A percentile compares a stretch with the other conserved stretches of the same genome.
phyloP scores from a whole-genome alignment of 2,113 vertebrate genomes.

The Grus americana region DNA sequence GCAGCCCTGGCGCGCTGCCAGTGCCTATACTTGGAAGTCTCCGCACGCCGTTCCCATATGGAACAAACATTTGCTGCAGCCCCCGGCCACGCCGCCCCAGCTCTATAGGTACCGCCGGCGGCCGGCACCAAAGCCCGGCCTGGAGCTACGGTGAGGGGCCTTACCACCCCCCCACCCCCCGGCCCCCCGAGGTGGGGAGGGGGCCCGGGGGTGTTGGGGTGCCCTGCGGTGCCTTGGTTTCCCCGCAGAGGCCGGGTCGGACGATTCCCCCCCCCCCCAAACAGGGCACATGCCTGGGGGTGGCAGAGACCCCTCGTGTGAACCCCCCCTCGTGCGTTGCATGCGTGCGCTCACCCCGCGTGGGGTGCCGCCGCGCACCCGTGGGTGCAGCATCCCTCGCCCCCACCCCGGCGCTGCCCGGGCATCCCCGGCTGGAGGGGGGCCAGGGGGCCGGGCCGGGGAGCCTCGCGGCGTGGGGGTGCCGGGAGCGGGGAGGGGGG shows the following conservation, averaged over 20 bases:
- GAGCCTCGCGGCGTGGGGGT: not conserved
- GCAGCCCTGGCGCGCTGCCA: conserved; percentile 37
- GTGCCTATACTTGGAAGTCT: conserved; percentile 68
- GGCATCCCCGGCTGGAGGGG: not conserved
- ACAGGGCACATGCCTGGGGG: no score
- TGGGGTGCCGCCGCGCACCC: not conserved
- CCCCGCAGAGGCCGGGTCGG: not conserved
- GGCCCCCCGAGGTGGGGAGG: not conserved
- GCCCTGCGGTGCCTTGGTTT: not conserved
- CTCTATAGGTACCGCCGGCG: not conserved
- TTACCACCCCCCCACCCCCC: no score
- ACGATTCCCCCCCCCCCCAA: not conserved
- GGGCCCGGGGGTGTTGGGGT: no score
- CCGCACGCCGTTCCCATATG: conserved; percentile 44
- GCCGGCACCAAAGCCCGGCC: not conserved
- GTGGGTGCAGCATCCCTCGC: not conserved
- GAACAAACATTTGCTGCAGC: conserved; percentile 56
- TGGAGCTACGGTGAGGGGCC: not conserved
- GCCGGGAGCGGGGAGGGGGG: not conserved
- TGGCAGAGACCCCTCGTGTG: not conserved
- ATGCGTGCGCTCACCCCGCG: no score
- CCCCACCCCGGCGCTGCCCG: not conserved
- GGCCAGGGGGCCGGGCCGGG: not conserved
- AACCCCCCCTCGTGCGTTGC: no score
- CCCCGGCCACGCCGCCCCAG: not conserved